Conservation (phyloP, 2,888 invertebrate genomes). For the Luperina nickerlii region DNA sequence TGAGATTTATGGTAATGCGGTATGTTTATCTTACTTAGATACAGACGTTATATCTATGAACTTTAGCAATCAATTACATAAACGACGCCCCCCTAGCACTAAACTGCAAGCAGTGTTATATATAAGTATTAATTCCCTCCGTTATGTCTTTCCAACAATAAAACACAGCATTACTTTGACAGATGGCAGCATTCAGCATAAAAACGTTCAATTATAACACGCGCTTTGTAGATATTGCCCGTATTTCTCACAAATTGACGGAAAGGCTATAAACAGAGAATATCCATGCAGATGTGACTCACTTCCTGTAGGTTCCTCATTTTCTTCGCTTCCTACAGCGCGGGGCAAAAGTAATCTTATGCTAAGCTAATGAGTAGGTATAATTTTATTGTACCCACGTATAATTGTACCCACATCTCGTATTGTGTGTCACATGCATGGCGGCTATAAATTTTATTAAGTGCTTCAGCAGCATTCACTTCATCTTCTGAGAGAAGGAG, state of each 20-base stretch:
- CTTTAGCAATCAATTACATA: not conserved
- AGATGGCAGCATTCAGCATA: not conserved
- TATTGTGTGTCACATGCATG: not conserved
- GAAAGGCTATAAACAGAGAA: not conserved
- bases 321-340: not conserved
- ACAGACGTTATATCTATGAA: not conserved
- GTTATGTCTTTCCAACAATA: not conserved
- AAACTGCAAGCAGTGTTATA: not conserved
- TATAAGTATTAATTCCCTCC: not conserved
- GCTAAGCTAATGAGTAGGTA: not conserved
- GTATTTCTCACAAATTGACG: not conserved
- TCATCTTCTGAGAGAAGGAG: not conserved
- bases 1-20: not conserved
- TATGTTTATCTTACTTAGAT: no score
- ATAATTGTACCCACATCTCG: no score
- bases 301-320: not conserved
- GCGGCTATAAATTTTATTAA: constrained; percentile 4
- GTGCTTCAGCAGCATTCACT: not conserved
- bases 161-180: not conserved
- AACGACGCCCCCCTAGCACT: not conserved
- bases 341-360: not conserved
- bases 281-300: constrained; percentile 36
- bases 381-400: no score
- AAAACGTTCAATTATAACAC: not conserved
- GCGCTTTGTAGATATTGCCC: not conserved